phyloP scores from a whole-genome alignment of 1,140 invertebrate species.

The Cephus cinctus region DNA sequence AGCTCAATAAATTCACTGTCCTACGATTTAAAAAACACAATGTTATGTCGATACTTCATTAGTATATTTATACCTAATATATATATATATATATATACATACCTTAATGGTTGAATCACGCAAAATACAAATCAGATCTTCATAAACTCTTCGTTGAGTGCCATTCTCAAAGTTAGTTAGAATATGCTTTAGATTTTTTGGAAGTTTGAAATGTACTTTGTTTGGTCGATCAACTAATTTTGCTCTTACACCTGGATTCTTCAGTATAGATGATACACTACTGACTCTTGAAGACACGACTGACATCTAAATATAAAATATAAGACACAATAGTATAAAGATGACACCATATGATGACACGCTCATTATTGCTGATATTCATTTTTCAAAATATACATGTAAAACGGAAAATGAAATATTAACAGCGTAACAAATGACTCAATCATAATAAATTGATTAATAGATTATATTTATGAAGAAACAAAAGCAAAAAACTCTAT shows the following conservation, averaged over 20 bases:
- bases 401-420: too few relatives aligned
- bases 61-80: conserved; percentile 4
- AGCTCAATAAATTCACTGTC: conserved; percentile 60
- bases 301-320: conserved; percentile 54
- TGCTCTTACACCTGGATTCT: conserved; percentile 33
- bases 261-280: conserved; percentile 47
- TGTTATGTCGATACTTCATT: not conserved
- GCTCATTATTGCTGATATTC: too few relatives aligned
- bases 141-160: conserved; percentile 35
- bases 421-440: too few relatives aligned
- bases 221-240: conserved; percentile 29
- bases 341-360: too few relatives aligned
- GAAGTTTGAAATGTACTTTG: conserved; percentile 43
- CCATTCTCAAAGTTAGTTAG: conserved; percentile 37
- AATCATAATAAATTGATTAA: too few relatives aligned
- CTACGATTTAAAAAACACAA: conserved; percentile 28
- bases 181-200: conserved; percentile 41
- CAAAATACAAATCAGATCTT: conserved; percentile 48
- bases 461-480: too few relatives aligned
- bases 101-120: conserved; percentile 45
- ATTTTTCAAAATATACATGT: too few relatives aligned
- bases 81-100: conserved; percentile 15
- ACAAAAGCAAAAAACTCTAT: too few relatives aligned
- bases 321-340: too few relatives aligned
- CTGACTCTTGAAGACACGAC: conserved; percentile 45